Base-by-base conservation (phyloP, 2,113 vertebrate genomes). In the Neolamprologus ventralis region DNA sequence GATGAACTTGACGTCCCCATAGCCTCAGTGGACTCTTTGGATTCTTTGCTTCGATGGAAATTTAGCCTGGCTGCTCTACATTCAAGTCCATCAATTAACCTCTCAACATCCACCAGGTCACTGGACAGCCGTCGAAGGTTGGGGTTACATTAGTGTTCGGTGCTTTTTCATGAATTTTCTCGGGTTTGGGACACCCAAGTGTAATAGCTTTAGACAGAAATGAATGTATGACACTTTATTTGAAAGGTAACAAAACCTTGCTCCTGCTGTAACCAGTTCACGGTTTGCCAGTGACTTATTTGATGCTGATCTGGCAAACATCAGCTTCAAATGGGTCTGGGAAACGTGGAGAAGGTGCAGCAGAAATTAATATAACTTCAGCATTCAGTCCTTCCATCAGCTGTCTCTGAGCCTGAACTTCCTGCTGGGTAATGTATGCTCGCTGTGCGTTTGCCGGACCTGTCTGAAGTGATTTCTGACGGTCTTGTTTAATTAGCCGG, bases 401-500 rank as follows among this genome's bases (percentile, higher is more conserved):
- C 86, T 73, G 82, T 80, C 88, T 82, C 9, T 42, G 2, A 6
- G 45, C 45, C 86, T 78, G 45, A 65, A 73, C 89, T 73, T 93
- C 87, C 85, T 83, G 86, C 90, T 87, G 79, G 11, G 75, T 87
- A 79, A 90, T 86, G 89, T 83, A 88, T 84, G 89, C 87, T 86
- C 58, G 11, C 89, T 68, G 89, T 88, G 88, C 78, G 73, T 83
- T 81, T 53, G 82, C 81, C 68, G 11, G 81, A 91, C 92, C 91
- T 82, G 92, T 90, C 89, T 87, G 85, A 84, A 91, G 85, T 78
- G 88, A 91, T 87, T 83, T 87, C 85, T 88, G 81, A 89, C 65
- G 28, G 87, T 85, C 88, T 89, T 89, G 85, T 92, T 91, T 89
- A 91, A 94, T 95, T 92, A 91, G 85, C 84, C 47, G 37, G 51